These are phyloP conservation scores for Nasonia vitripennis DNA, from an alignment of 1,140 invertebrate genomes.

Conservation along the genomic window DNA sequence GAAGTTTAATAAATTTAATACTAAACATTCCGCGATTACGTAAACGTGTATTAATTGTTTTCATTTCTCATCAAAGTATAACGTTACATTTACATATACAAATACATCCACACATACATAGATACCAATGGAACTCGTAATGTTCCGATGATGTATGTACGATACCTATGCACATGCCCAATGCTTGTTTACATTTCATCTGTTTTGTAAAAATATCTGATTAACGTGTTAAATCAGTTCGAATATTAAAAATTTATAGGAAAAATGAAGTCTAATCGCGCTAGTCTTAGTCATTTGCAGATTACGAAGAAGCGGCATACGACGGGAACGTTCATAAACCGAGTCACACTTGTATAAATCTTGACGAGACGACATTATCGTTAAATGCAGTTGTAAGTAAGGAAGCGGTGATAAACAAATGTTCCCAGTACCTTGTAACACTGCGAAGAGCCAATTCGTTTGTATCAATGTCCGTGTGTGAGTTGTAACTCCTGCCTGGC, in stretches of 20 bases:
- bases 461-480: not conserved
- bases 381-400: slow-evolving; percentile 44
- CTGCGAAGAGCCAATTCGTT: not conserved
- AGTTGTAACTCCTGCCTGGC: not conserved
- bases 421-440: slow-evolving; percentile 36
- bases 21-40: slow-evolving; percentile 26
- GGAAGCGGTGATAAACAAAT: slow-evolving; percentile 26
- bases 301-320: slow-evolving; percentile 2
- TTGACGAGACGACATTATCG: slow-evolving; percentile 14
- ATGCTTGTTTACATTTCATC: slow-evolving; percentile 23
- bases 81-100: slow-evolving; percentile 10
- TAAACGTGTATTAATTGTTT: slow-evolving; percentile 21
- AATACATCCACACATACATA: not conserved
- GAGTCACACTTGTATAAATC: slow-evolving; percentile 6
- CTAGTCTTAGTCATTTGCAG: slow-evolving; percentile 10
- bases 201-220: slow-evolving; percentile 33
- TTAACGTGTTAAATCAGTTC: slow-evolving; percentile 1
- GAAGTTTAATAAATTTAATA: slow-evolving; percentile 44
- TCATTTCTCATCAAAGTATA: slow-evolving; percentile 12
- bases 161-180: slow-evolving; percentile 24
- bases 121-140: slow-evolving; percentile 11
- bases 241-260: slow-evolving; percentile 1
- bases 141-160: not conserved
- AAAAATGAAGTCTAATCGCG: slow-evolving; percentile 28
- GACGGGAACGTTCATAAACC: not conserved